Conservation (phyloP, 2,888 invertebrate genomes). For the Leptinotarsa haldemani region DNA sequence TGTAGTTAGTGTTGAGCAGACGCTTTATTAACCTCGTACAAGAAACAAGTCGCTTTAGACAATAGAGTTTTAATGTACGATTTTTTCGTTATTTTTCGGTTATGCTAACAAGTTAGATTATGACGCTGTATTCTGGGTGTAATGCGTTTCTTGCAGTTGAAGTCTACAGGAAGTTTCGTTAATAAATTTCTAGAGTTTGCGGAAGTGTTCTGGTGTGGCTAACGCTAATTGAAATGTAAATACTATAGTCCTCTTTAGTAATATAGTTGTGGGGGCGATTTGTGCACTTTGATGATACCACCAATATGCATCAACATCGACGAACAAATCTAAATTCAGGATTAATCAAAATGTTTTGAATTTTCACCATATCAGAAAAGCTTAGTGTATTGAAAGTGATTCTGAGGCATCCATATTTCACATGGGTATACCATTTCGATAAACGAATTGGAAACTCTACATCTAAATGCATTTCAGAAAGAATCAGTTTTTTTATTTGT, state of each 20-base stretch:
- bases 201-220: slow-evolving; percentile 21
- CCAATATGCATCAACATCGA: background rate
- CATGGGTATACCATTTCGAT: no score
- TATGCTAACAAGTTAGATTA: slow-evolving; percentile 36
- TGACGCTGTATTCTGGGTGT: slow-evolving; percentile 18
- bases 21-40: slow-evolving; percentile 56
- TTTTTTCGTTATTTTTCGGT: slow-evolving; percentile 44
- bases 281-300: background rate
- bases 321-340: background rate
- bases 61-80: slow-evolving; percentile 50
- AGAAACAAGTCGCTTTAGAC: slow-evolving; percentile 52
- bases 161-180: slow-evolving; percentile 35
- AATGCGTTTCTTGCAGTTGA: slow-evolving; percentile 30
- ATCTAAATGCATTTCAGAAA: no score
- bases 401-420: no score
- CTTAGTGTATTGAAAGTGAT: no score
- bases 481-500: no score
- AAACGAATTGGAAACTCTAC: no score
- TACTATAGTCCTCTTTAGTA: slow-evolving; percentile 6
- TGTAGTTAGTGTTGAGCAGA: slow-evolving; percentile 61
- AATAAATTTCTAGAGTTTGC: slow-evolving; percentile 30
- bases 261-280: slow-evolving; percentile 3
- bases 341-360: background rate
- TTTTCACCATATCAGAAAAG: no score
- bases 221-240: slow-evolving; percentile 20